Evolutionary conservation across 1,140 invertebrate genomes (phyloP).

Genomic region (Lithobius niger): DNA sequence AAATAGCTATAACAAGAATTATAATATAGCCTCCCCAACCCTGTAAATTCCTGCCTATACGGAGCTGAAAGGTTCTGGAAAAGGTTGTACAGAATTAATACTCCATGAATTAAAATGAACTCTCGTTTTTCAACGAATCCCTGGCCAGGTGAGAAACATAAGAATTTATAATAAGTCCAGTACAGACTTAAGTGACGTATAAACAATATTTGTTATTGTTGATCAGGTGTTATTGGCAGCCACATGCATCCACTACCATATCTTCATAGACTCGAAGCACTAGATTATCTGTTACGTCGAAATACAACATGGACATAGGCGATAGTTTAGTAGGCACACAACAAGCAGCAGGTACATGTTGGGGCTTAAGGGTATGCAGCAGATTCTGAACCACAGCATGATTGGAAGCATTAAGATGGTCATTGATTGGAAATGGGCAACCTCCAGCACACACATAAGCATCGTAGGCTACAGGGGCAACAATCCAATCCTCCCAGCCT

Average conservation of each 20-base stretch:
- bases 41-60: too few relatives aligned
- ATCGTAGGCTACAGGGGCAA: conserved; percentile 91
- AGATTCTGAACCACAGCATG: conserved; percentile 97
- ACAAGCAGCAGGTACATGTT: conserved; percentile 76
- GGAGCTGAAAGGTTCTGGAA: too few relatives aligned
- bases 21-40: too few relatives aligned
- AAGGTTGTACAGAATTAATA: too few relatives aligned
- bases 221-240: too few relatives aligned
- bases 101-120: too few relatives aligned
- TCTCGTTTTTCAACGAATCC: too few relatives aligned
- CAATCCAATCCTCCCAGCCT: conserved; percentile 98
- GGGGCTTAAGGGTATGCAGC: conserved; percentile 80
- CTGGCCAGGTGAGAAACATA: too few relatives aligned
- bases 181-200: too few relatives aligned
- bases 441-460: conserved; percentile 91
- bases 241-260: conserved; percentile 86
- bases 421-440: conserved; percentile 80
- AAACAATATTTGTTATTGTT: too few relatives aligned
- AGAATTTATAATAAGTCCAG: too few relatives aligned
- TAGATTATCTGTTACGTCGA: conserved; percentile 82
- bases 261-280: conserved; percentile 94
- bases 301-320: conserved; percentile 84
- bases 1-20: too few relatives aligned
- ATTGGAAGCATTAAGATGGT: conserved; percentile 92
- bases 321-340: conserved; percentile 83